Evolutionary conservation across 1,140 invertebrate species (phyloP).

Genomic region (Pygmarrhopalites habei): DNA sequence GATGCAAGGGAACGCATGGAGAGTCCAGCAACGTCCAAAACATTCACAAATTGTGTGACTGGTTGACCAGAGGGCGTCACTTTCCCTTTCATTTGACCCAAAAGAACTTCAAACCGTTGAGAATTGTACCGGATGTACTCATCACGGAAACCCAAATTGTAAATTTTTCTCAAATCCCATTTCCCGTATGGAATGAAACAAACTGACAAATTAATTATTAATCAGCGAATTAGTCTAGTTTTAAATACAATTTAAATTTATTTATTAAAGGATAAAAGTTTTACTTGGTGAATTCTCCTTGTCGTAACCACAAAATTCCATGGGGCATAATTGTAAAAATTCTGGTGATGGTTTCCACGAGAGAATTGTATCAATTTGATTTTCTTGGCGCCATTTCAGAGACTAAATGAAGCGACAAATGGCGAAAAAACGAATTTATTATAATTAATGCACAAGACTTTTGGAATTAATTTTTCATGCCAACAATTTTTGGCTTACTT

Average conservation of each 20-base stretch:
- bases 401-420: no score
- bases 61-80: background rate
- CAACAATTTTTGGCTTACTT: no score
- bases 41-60: conserved; percentile 22
- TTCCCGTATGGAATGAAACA: conserved; percentile 22
- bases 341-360: background rate
- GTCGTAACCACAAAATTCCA: background rate
- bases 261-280: no score
- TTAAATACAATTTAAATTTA: background rate
- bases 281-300: background rate
- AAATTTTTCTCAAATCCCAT: conserved; percentile 16
- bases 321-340: background rate
- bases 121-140: conserved; percentile 16
- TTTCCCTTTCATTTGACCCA: conserved; percentile 2
- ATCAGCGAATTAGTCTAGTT: background rate
- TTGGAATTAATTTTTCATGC: no score
- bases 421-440: no score
- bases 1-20: background rate
- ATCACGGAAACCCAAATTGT: conserved; percentile 14
- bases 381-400: background rate
- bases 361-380: background rate
- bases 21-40: conserved; percentile 27
- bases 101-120: background rate
- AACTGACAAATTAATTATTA: background rate
- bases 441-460: no score